These are phyloP conservation scores for Hypanus sabinus DNA, from an alignment of 2,113 vertebrate species.

Conservation along the genomic window DNA sequence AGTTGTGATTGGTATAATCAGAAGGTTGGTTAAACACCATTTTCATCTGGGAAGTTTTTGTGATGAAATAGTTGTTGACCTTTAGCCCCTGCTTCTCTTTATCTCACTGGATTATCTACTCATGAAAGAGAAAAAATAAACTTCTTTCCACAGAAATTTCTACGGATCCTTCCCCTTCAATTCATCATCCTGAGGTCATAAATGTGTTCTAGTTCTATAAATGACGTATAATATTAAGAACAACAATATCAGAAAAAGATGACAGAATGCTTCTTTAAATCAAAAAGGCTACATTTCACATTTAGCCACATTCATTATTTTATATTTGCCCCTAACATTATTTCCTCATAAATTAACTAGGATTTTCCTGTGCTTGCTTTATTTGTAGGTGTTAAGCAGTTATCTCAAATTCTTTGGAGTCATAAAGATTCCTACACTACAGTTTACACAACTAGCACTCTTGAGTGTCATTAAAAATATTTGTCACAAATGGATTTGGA, in stretches of 20 bases:
- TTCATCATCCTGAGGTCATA: conserved; percentile 25
- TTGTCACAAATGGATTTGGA: not conserved
- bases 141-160: not conserved
- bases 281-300: conserved; percentile 19
- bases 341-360: not conserved
- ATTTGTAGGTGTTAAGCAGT: conserved; percentile 10
- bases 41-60: not conserved
- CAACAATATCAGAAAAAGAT: conserved; percentile 29
- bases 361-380: not conserved
- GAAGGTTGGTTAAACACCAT: not conserved
- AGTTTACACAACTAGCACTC: not conserved
- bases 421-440: not conserved
- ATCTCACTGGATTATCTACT: not conserved
- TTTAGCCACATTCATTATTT: conserved; percentile 27
- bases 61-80: not conserved
- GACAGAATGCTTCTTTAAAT: conserved; percentile 32
- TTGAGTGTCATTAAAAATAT: not conserved
- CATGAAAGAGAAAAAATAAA: not conserved
- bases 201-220: conserved; percentile 22
- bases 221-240: conserved; percentile 28
- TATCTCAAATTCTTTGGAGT: not conserved
- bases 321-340: not conserved
- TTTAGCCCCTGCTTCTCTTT: not conserved
- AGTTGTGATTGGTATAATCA: conserved; percentile 20
- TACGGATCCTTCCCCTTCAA: not conserved